Evolutionary conservation across 2,113 vertebrate species (phyloP).

Genomic region (Callipepla californica): DNA sequence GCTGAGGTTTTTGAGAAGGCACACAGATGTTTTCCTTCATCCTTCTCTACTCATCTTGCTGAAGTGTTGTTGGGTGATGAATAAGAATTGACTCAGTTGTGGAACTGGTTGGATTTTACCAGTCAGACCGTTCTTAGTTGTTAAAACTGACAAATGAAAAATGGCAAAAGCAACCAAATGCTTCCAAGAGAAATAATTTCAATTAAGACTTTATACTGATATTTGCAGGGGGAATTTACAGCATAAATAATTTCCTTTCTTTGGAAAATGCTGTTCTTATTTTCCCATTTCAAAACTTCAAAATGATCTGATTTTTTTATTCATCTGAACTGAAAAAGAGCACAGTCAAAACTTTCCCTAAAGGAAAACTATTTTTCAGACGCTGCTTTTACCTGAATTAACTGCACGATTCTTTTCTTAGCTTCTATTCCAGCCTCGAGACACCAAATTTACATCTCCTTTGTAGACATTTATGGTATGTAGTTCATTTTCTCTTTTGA

Average conservation of each 20-base stretch:
- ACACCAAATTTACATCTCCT: background rate
- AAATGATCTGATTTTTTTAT: background rate
- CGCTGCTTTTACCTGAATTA: background rate
- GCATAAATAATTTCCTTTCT: background rate
- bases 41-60: background rate
- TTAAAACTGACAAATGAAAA: background rate
- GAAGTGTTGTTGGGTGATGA: background rate
- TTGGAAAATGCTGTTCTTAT: background rate
- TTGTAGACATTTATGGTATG: background rate
- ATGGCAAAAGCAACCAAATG: background rate
- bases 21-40: fast-evolving
- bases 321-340: background rate
- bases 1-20: background rate
- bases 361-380: background rate
- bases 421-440: background rate
- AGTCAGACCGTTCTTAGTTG: background rate
- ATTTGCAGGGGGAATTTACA: background rate
- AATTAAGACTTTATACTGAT: background rate
- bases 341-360: background rate
- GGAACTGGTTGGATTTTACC: background rate
- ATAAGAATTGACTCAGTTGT: fast-evolving
- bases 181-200: background rate
- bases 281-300: background rate
- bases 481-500: conserved; percentile 4
- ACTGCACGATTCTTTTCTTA: background rate